Evolutionary conservation across 2,797 vertebrate genomes (phyloP), one percentile per base, ranked within the genome.

Genomic region (Gila robusta): DNA sequence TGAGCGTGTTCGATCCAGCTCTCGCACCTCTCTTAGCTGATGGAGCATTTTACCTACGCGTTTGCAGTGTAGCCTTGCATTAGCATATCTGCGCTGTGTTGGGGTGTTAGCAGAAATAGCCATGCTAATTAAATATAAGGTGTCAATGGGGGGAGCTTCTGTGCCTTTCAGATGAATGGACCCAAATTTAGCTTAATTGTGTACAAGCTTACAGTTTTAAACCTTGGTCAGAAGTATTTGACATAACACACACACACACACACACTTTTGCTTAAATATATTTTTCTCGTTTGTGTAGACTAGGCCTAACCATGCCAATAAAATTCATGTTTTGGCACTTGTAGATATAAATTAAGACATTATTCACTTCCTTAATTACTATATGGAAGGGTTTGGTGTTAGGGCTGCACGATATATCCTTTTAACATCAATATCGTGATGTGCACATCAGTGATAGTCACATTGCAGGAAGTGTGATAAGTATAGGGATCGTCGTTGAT

Each of bases 21-120:
- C 56, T 74, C 56, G 81, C 52, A 47, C 70, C 73, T 64, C 54
- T 85, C 79, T 52, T 52, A 76, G 87, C 89, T 89, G 85, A 89
- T 72, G 59, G 84, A 85, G 73, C 87, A 19, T 80, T 88, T 89
- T 72, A 67, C 76, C 0, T 5, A 23, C 0, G 8, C 7, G 52
- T 59, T 59, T 12, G 64, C 54, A 79, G 52, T 79, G 52, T 84
- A 79, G 64, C 26, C 26, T 70, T 14, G 35, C 37, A 79, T 84
- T 79, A 41, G 64, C 83, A 84, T 79, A 84, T 79, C 74, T 35
- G 21, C 17, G 0, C 49, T 28, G 47, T 79, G 66, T 71, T 85
- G 76, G 28, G 44, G 83, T 62, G 71, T 85, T 85, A 79, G 66
- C 52, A 56, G 66, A 79, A 71, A 71, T 44, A 79, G 62, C 49